These are phyloP conservation scores for Hystrix brachyura DNA, from an alignment of 2,113 vertebrate genomes.

Conservation along the genomic window DNA sequence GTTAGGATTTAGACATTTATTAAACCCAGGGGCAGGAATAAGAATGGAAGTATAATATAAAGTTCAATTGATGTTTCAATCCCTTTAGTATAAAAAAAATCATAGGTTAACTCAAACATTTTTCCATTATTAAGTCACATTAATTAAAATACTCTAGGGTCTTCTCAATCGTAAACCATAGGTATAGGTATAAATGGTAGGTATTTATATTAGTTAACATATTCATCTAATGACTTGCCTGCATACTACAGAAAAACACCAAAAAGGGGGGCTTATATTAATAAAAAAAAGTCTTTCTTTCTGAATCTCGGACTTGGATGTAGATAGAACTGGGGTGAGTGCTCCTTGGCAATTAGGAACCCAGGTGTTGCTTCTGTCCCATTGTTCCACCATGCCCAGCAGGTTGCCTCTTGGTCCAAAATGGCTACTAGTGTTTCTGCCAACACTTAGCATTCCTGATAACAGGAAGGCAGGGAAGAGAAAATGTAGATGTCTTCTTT, in stretches of 20 bases:
- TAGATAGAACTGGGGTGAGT: too few species aligned
- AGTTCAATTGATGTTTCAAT: slow-evolving; percentile 66
- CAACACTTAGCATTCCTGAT: neutral
- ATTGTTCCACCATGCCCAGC: neutral
- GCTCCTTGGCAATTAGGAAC: neutral
- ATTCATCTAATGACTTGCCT: neutral
- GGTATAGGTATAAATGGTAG: neutral
- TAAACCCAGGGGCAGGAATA: neutral
- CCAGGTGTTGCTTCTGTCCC: neutral
- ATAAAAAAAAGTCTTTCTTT: slow-evolving; percentile 5
- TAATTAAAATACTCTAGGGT: slow-evolving; percentile 38
- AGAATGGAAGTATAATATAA: neutral
- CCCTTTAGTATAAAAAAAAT: slow-evolving; percentile 38
- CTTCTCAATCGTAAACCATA: neutral
- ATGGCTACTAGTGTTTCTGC: neutral
- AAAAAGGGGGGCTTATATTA: neutral
- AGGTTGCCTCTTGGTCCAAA: neutral
- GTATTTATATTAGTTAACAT: slow-evolving; percentile 3
- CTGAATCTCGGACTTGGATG: neutral
- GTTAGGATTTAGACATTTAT: neutral
- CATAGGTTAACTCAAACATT: slow-evolving; percentile 37
- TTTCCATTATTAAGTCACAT: slow-evolving; percentile 15
- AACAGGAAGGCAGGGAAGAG: neutral
- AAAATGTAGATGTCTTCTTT: neutral
- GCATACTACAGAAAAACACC: neutral